phyloP scores from a whole-genome alignment of 2,113 vertebrate genomes.

The Campylomormyrus tamandua region DNA sequence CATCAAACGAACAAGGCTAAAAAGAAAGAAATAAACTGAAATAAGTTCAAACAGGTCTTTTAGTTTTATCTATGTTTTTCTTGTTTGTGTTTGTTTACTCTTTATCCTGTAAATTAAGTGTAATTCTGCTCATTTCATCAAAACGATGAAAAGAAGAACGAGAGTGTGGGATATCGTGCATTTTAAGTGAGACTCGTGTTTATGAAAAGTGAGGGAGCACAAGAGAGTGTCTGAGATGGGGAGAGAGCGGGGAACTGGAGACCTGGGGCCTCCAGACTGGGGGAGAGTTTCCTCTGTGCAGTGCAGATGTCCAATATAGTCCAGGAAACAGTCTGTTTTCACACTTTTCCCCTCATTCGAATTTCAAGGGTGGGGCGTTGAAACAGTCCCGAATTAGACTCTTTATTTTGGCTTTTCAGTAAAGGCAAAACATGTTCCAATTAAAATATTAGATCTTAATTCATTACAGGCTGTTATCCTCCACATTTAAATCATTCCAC shows the following conservation, averaged over 20 bases:
- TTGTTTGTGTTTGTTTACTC: not conserved
- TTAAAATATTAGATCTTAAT: not conserved
- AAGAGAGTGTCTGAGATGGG: not conserved
- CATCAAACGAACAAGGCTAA: not conserved
- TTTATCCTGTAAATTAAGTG: not conserved
- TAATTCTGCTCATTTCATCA: not conserved
- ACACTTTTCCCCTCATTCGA: conserved; percentile 34
- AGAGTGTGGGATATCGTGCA: not conserved
- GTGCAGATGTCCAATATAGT: conserved; percentile 41
- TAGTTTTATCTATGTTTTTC: not conserved
- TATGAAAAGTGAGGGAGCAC: not conserved
- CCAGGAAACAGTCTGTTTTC: conserved; percentile 49
- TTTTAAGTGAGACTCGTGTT: not conserved
- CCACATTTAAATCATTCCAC: not conserved
- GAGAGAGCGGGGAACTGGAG: conserved; percentile 10
- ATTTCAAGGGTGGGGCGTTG: conserved; percentile 31
- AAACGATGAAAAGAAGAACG: not conserved
- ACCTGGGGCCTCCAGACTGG: conserved; percentile 37
- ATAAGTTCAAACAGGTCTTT: not conserved
- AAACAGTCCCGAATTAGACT: conserved; percentile 6
- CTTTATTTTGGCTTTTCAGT: not conserved
- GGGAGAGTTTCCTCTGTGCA: conserved; percentile 47
- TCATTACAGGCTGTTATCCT: not conserved
- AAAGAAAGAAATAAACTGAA: not conserved
- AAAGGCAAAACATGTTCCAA: not conserved